A percentile compares a stretch with the other conserved stretches of the same genome.
Evolutionary conservation across 2,113 vertebrate genomes (phyloP).

Genomic region (Notothenia rossii): DNA sequence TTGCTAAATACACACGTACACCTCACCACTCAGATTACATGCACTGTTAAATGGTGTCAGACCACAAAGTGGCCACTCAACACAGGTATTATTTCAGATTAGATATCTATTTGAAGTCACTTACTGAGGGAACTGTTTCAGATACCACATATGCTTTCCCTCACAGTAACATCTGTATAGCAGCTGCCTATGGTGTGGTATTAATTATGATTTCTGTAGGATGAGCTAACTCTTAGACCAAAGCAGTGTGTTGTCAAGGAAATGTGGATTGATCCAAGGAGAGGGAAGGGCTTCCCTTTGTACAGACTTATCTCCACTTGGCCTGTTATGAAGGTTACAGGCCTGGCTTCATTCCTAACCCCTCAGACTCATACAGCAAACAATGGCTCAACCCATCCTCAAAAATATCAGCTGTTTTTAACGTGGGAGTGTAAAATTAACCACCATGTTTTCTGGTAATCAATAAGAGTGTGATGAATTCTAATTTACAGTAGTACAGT

Average conservation of each 20-base stretch:
- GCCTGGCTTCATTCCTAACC: conserved; percentile 38
- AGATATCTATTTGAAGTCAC: conserved; percentile 18
- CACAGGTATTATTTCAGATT: not conserved
- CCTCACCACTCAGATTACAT: conserved; percentile 11
- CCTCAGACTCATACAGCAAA: conserved; percentile 1
- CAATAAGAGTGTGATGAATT: conserved; percentile 3
- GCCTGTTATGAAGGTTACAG: conserved; percentile 56
- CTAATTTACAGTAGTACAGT: not conserved
- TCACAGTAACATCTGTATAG: not conserved
- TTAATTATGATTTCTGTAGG: conserved; percentile 11
- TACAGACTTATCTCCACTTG: conserved; percentile 58
- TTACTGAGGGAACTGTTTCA: not conserved
- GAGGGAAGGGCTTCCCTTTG: conserved; percentile 67
- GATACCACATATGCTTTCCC: not conserved
- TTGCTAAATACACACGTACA: not conserved
- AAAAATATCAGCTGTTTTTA: conserved; percentile 14
- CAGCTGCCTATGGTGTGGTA: not conserved
- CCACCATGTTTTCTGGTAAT: not conserved
- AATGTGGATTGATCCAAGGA: not conserved
- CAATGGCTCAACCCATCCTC: conserved; percentile 14
- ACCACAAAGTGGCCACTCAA: conserved; percentile 1
- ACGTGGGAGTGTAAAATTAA: not conserved
- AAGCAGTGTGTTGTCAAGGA: conserved; percentile 31
- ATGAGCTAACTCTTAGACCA: conserved; percentile 25
- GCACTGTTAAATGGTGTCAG: not conserved